Evolutionary conservation across 1,140 invertebrate genomes (phyloP).

Genomic region (Neuroterus valhalla): DNA sequence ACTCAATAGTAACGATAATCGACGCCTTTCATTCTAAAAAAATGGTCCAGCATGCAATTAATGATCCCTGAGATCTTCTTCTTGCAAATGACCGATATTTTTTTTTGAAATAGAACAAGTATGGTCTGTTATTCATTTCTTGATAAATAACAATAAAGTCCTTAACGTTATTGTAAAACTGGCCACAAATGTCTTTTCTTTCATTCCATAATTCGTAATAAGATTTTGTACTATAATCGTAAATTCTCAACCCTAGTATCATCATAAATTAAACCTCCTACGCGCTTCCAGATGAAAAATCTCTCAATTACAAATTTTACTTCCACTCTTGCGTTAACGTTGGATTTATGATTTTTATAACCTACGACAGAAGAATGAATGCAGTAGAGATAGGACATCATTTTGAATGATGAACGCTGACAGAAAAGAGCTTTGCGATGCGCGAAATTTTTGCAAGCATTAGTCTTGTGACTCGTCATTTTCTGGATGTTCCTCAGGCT

Average conservation of each 20-base stretch:
- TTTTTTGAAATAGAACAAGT: too few relatives aligned
- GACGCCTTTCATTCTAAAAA: neutral
- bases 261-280: slow-evolving; percentile 29
- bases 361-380: neutral
- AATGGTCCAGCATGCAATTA: neutral
- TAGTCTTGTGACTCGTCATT: neutral
- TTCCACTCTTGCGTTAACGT: neutral
- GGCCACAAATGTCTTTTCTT: slow-evolving; percentile 11
- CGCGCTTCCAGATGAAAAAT: neutral
- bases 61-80: too few relatives aligned
- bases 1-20: too few relatives aligned
- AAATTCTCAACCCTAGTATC: slow-evolving; percentile 23
- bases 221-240: slow-evolving; percentile 22
- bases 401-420: neutral
- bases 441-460: neutral
- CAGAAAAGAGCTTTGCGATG: neutral
- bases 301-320: slow-evolving; percentile 8
- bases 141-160: slow-evolving; percentile 24
- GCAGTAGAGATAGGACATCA: neutral
- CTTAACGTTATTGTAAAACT: slow-evolving; percentile 10
- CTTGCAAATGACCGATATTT: too few relatives aligned
- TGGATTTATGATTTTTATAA: neutral
- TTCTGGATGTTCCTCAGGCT: neutral
- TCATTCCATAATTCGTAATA: slow-evolving; percentile 21
- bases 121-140: too few relatives aligned